Evolutionary conservation across 2,797 vertebrate genomes (phyloP), one percentile per base, ranked within the genome.

Genomic region (Hapalemur alaotrensis): DNA sequence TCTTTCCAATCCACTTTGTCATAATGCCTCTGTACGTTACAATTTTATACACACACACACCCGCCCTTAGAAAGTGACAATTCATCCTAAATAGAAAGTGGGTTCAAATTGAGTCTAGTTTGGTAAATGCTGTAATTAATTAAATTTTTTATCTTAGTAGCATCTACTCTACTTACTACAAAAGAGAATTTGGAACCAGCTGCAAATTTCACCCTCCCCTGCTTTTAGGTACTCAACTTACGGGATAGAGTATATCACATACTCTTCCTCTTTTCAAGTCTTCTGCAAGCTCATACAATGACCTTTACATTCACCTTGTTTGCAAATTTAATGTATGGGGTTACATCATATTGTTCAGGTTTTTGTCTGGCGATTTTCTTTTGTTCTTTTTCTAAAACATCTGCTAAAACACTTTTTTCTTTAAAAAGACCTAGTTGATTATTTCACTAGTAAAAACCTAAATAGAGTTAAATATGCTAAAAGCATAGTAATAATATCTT

Each of bases 401-500:
- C 48, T 90, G 87, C 79, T 87, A 98, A 97, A 88, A 79, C 32
- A 87, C 23, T 32, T 25, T 96, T 96, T 93, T 59, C 3, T 50
- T 95, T 96, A 32, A 96, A 92, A 91, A 82, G 2, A 80, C 75
- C 95, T 38, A 46, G 78, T 92, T 96, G 88, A 95, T 94, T 50
- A 76, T 25, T 93, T 11, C 30, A 69, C 79, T 69, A 92, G 88
- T 91, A 81, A 96, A 89, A 79, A 97, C 84, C 84, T 81, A 95
- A 72, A 92, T 83, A 85, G 82, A 97, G 80, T 89, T 41, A 96
- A 96, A 97, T 76, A 97, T 30, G 63, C 75, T 96, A 93, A 96
- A 91, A 96, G 95, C 96, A 67, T 93, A 97, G 90, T 0, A 96
- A 80, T 97, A 96, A 94, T 0, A 0, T 85, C 96, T 98, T 97